Base-by-base conservation (phyloP, 2,888 invertebrate genomes). In the Vesta saturnalis region DNA sequence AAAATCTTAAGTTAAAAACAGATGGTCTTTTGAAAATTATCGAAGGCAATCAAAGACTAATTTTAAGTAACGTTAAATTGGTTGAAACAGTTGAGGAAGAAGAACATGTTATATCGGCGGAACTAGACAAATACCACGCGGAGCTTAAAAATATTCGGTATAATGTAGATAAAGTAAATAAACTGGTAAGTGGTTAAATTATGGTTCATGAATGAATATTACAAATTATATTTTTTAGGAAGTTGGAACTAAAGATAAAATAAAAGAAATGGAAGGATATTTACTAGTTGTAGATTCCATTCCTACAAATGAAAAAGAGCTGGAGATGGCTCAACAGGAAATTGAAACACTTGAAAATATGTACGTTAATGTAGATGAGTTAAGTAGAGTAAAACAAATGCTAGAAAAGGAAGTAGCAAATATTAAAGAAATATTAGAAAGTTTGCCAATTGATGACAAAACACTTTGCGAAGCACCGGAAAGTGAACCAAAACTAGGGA, bases 241-340 rank as follows among this genome's bases (percentile, higher is more conserved):
- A 49, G 22, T 14, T n/a, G 59, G 60, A 10, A 49, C 57, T 10
- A 30, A 60, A 1, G 15, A 22, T 1, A 35, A 54, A 10, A 61
- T 71, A 35, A 47, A 52, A 39, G 8, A 15, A 22, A 30, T 68
- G 19, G 14, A 57, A 21, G 66, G 63, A 16, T 60, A 60, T 23
- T 46, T 64, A 1, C 21, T 55, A 21, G 2, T 67, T 23, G 43
- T 70, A 39, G 55, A 54, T 22, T 3, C 14, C 0, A 15, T 73
- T 43, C 62, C 62, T 10, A 47, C 39, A 39, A 23, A 47, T 8
- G 35, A 67, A 6, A 19, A 56, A 1, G 47, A 69, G 16, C 39
- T 73, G 6, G 30, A 60, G 16, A 10, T 30, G 55, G 67, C 71
- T 22, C 64, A 72, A 58, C 19, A 60, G 14, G 72, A 75, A 60